Base-by-base conservation (phyloP, 2,888 invertebrate species). In the Synanthedon tipuliformis region DNA sequence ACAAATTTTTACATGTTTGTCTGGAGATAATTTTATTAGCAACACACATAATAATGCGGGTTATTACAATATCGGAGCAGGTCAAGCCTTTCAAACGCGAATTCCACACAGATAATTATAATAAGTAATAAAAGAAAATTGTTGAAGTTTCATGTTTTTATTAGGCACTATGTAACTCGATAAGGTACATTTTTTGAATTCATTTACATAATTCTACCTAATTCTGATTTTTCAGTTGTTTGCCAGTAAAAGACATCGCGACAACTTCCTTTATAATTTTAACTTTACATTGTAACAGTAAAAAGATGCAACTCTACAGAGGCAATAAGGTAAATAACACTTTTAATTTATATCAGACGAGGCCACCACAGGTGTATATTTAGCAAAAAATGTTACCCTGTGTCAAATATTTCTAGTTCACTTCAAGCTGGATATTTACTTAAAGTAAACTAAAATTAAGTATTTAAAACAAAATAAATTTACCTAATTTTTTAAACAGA, bases 301-400 rank as follows among this genome's bases (percentile, higher is more conserved):
- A 34, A 34, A 34, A 27, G 27, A 27, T 27, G 27, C 27, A 27
- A 34, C 34, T 10, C 10, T 34, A 34, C 2, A 10, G 34, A 34
- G 34, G 34, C 34, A 34, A 34, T 34, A 10, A 34, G 34, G 34
- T 34, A 34, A 34, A 34, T 34, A 34, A 34, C 34, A 34, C 34
- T 34, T 7, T 23, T 23, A 23, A 23, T 10, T 34, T 34, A 34
- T 34, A 34, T 10, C 2, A 34, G 61, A 57, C 75, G 60, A 55
- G 52, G 68, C 71, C 53, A 67, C 64, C 81, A 81, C 81, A 82
- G 77, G 64, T 63, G 77, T 74, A 76, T 68, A 80, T 73, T 80
- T 81, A 78, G 58, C 53, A 55, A 54, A 81, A 81, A 83, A 81
- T 71, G 68, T 57, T 76, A 79, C 80, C 70, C 81, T 83, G 77